Percentiles rank a stretch among this genome's conserved stretches.
Evolutionary conservation across 2,797 vertebrate species (phyloP).

Genomic region (Pogonophryne albipinna): DNA sequence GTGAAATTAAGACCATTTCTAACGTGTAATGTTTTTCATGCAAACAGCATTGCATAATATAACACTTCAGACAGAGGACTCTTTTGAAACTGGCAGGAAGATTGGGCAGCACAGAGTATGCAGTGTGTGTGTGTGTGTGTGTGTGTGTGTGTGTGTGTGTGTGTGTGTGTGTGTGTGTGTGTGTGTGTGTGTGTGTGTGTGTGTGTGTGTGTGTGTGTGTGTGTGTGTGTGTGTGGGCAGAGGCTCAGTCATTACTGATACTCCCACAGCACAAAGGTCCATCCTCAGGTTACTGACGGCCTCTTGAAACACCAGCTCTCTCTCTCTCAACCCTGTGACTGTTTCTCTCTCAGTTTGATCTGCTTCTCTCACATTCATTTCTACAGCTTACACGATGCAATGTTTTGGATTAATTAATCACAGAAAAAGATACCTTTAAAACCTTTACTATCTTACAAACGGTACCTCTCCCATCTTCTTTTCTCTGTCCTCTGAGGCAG

Average conservation of each 20-base stretch:
- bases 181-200: conserved; percentile 18
- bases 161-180: no score
- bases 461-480: conserved; percentile 6
- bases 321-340: neutral
- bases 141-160: no score
- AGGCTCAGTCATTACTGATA: conserved; percentile 74
- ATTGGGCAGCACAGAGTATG: conserved; percentile 5
- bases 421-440: neutral
- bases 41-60: neutral
- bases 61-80: neutral
- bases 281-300: conserved; percentile 81
- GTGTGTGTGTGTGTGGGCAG: conserved; percentile 54
- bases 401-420: neutral
- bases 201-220: conserved; percentile 46
- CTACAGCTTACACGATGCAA: neutral
- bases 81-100: neutral
- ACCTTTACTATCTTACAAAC: no score
- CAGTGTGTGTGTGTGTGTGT: conserved; percentile 7
- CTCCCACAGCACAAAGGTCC: conserved; percentile 78
- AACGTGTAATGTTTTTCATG: neutral
- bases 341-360: conserved; percentile 13
- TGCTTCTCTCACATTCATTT: neutral
- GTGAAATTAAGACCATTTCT: no score
- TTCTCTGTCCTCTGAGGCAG: conserved; percentile 19
- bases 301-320: conserved; percentile 69